Conservation (phyloP, 1,140 invertebrate genomes). For the Platyscapa corneri region DNA sequence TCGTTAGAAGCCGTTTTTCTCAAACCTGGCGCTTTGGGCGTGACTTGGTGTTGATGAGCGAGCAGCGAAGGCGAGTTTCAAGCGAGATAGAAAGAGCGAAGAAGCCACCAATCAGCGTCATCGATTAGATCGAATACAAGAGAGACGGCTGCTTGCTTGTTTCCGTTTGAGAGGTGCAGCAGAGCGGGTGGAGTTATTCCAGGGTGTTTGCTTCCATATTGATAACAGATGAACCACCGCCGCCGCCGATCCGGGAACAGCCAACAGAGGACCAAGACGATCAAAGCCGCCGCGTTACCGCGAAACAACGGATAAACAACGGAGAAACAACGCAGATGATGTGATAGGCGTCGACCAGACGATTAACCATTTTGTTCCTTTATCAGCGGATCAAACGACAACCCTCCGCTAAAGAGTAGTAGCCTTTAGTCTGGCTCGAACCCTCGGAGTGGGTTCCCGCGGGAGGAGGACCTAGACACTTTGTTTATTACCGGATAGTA, state of each 20-base stretch:
- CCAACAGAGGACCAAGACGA: slow-evolving; percentile 65
- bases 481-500: slow-evolving; percentile 68
- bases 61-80: too few relatives aligned
- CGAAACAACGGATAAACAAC: too few relatives aligned
- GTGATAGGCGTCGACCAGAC: slow-evolving; percentile 69
- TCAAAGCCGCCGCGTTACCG: slow-evolving; percentile 52
- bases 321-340: slow-evolving; percentile 61
- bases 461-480: slow-evolving; percentile 61
- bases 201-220: slow-evolving; percentile 46
- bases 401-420: slow-evolving; percentile 50
- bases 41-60: too few relatives aligned
- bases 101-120: background rate
- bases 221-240: background rate
- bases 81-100: too few relatives aligned
- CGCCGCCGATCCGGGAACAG: slow-evolving; percentile 30
- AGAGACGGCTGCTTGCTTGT: background rate
- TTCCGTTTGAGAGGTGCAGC: background rate
- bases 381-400: slow-evolving; percentile 62
- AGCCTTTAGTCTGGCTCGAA: slow-evolving; percentile 51
- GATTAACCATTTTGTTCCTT: slow-evolving; percentile 68
- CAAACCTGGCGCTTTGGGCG: too few relatives aligned
- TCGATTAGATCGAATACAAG: background rate
- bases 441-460: slow-evolving; percentile 42
- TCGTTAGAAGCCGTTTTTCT: background rate
- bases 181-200: slow-evolving; percentile 16